phyloP scores from a whole-genome alignment of 2,888 invertebrate genomes.

The Pocota personata region DNA sequence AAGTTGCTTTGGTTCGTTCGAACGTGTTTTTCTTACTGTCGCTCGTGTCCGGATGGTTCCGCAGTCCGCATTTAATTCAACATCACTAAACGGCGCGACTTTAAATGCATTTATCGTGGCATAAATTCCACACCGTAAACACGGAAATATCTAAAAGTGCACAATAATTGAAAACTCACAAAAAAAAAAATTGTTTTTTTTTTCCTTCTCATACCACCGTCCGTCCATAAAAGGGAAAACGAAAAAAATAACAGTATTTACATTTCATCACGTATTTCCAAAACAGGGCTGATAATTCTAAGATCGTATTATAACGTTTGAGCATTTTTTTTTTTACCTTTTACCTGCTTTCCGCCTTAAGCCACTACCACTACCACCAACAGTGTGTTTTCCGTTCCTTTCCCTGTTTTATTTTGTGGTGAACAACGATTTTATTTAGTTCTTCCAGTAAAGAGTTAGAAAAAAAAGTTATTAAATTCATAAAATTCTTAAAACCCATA shows the following conservation, averaged over 20 bases:
- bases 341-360: neutral
- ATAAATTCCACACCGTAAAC: neutral
- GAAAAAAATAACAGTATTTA: slow-evolving; percentile 30
- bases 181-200: neutral
- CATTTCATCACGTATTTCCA: neutral
- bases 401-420: neutral
- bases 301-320: slow-evolving; percentile 14
- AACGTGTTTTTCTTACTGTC: neutral
- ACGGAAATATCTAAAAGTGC: neutral
- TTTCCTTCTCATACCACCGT: neutral
- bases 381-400: slow-evolving; percentile 27
- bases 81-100: neutral
- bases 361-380: neutral
- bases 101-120: neutral
- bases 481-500: neutral
- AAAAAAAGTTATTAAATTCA: too few species aligned
- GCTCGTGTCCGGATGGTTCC: slow-evolving; percentile 14
- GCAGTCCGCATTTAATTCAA: slow-evolving; percentile 20
- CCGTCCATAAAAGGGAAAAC: neutral
- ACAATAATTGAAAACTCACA: neutral
- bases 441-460: neutral
- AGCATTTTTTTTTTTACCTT: slow-evolving; percentile 4
- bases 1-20: slow-evolving; percentile 44
- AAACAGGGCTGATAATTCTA: slow-evolving; percentile 1
- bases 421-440: neutral